phyloP scores from a whole-genome alignment of 2,113 vertebrate genomes.

The Perca flavescens region DNA sequence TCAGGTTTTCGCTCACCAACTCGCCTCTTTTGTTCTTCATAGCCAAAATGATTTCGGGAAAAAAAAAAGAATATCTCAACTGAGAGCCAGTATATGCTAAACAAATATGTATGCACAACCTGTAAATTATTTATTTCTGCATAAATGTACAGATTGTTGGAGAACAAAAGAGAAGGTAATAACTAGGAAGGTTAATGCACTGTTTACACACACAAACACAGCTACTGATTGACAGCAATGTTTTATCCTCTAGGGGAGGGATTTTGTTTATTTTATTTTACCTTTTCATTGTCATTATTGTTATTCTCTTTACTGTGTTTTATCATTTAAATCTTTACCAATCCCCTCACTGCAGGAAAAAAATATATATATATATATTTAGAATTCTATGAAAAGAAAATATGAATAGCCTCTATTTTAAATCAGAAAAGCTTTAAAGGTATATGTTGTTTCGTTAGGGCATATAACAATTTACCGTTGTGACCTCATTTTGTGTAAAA shows the following conservation, averaged over 20 bases:
- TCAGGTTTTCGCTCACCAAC: conserved; percentile 84
- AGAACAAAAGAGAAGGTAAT: conserved; percentile 80
- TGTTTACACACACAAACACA: conserved; percentile 82
- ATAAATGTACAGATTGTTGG: conserved; percentile 80
- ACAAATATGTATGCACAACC: conserved; percentile 81
- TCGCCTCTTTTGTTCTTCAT: conserved; percentile 80
- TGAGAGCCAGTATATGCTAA: conserved; percentile 84
- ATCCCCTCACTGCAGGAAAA: conserved; percentile 72
- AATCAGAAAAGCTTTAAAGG: conserved; percentile 81
- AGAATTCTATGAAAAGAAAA: conserved; percentile 76
- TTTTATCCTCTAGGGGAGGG: conserved; percentile 72
- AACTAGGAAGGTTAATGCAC: conserved; percentile 80
- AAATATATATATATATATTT: conserved; percentile 79
- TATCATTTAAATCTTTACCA: conserved; percentile 75
- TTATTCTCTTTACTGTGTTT: conserved; percentile 75
- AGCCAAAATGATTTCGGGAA: conserved; percentile 78
- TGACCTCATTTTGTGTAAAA: conserved; percentile 77
- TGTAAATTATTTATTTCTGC: conserved; percentile 88
- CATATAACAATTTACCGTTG: conserved; percentile 72
- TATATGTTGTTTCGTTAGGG: conserved; percentile 76
- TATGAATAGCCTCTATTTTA: conserved; percentile 82
- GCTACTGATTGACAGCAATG: conserved; percentile 82
- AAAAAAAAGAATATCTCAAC: conserved; percentile 62
- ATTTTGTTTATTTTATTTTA: conserved; percentile 64
- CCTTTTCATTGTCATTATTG: conserved; percentile 77